Conservation (phyloP, 2,888 invertebrate species). For the Ochropleura plecta region DNA sequence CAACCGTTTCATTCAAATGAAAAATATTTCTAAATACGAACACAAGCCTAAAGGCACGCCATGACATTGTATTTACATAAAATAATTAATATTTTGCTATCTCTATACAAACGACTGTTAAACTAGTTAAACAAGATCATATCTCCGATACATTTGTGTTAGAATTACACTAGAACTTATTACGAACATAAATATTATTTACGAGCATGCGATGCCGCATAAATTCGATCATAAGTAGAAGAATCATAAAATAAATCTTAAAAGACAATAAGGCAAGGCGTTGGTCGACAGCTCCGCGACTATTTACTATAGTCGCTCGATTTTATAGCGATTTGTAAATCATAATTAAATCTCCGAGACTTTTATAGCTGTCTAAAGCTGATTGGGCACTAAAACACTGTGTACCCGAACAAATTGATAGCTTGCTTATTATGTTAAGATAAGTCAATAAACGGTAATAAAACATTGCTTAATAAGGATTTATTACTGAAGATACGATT, state of each 20-base stretch:
- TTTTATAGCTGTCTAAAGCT: constrained; percentile 63
- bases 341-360: constrained; percentile 69
- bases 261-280: constrained; percentile 72
- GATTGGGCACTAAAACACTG: constrained; percentile 34
- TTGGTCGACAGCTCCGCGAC: constrained; percentile 68
- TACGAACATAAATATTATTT: constrained; percentile 70
- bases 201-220: constrained; percentile 68
- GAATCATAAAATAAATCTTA: constrained; percentile 76
- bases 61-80: constrained; percentile 64
- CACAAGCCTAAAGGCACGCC: constrained; percentile 40
- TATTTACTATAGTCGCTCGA: constrained; percentile 71
- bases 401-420: constrained; percentile 37
- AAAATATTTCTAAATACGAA: constrained; percentile 43
- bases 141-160: constrained; percentile 55
- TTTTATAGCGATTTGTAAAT: constrained; percentile 75
- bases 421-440: constrained; percentile 42
- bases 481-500: constrained; percentile 44
- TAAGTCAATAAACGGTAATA: constrained; percentile 66
- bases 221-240: constrained; percentile 71
- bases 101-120: constrained; percentile 50
- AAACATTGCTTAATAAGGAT: constrained; percentile 54
- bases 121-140: constrained; percentile 60
- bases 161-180: constrained; percentile 57
- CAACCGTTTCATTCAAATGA: constrained; percentile 38
- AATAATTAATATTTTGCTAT: constrained; percentile 59